These are phyloP conservation scores for Peromyscus melanophrys DNA, from an alignment of 2,797 vertebrate genomes.

Conservation along the genomic window DNA sequence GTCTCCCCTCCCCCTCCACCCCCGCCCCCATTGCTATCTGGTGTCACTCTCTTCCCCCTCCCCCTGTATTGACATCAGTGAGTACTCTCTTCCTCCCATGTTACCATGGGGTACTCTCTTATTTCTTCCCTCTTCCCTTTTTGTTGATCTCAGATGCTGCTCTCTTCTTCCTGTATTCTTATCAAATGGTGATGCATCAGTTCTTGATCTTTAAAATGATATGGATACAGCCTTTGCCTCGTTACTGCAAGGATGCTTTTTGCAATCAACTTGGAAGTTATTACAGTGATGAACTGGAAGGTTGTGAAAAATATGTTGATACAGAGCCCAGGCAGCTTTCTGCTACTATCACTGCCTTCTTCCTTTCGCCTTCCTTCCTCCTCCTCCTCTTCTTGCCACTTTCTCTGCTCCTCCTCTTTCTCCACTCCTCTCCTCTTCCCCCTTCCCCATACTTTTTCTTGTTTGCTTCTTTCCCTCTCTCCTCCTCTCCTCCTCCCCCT, in stretches of 20 bases:
- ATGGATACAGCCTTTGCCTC: not conserved
- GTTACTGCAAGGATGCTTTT: not conserved
- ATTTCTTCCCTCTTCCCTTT: too few species aligned
- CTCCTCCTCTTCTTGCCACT: not conserved
- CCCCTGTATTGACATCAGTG: not conserved
- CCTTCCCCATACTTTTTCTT: not conserved
- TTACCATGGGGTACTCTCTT: not conserved
- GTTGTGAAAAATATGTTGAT: not conserved
- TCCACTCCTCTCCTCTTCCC: not conserved
- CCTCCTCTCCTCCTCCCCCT: not conserved
- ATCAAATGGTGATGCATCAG: not conserved
- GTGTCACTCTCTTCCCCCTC: not conserved
- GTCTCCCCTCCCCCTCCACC: not conserved
- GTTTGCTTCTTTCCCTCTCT: not conserved
- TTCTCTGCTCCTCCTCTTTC: not conserved
- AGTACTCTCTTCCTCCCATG: not conserved
- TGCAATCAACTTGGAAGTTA: not conserved
- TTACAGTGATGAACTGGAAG: not conserved
- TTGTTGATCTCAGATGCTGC: not conserved
- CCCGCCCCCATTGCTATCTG: too few species aligned
- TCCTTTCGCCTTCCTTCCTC: not conserved
- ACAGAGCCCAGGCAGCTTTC: not conserved
- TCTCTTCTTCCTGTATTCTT: not conserved
- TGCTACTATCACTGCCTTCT: too few species aligned
- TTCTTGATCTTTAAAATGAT: constrained; percentile 6